Percentiles rank a stretch among this genome's conserved stretches.
These are phyloP conservation scores for Mellilla xanthometata DNA, from an alignment of 2,888 invertebrate species.

Conservation along the genomic window DNA sequence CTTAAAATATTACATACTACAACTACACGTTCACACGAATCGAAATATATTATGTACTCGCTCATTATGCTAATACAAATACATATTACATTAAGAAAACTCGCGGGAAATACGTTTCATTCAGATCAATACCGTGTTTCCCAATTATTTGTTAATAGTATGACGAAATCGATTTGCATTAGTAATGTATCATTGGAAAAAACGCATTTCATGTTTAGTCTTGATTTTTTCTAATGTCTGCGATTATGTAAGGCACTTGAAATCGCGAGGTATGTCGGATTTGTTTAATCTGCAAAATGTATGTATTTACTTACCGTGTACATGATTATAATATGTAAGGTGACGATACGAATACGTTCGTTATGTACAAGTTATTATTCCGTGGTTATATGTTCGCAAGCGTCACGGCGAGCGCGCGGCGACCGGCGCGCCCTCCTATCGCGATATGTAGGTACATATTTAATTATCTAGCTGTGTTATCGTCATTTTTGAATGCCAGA, in stretches of 20 bases:
- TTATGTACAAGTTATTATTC: too few relatives aligned
- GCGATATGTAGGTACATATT: neutral
- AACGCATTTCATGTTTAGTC: slow-evolving; percentile 4
- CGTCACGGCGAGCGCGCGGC: too few relatives aligned
- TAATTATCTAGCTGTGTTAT: slow-evolving; percentile 8
- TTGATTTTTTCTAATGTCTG: neutral
- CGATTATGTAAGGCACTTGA: slow-evolving; percentile 8
- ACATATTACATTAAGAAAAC: neutral
- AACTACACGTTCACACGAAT: too few relatives aligned
- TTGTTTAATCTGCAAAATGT: slow-evolving; percentile 10
- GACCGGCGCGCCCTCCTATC: slow-evolving; percentile 3
- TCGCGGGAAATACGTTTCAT: slow-evolving; percentile 3
- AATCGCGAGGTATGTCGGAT: slow-evolving; percentile 7
- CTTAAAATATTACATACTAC: too few relatives aligned
- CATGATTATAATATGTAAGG: slow-evolving; percentile 13
- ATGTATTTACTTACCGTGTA: slow-evolving; percentile 13
- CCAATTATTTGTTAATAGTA: slow-evolving; percentile 1
- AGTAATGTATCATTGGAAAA: slow-evolving; percentile 5
- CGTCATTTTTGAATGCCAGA: slow-evolving; percentile 4
- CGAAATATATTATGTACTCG: neutral
- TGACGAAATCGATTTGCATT: slow-evolving; percentile 5
- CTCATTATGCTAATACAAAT: neutral
- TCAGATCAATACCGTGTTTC: slow-evolving; percentile 6
- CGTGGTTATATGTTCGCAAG: too few relatives aligned
- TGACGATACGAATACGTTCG: too few relatives aligned